phyloP scores from a whole-genome alignment of 2,888 invertebrate species.

The Abrostola tripartita region DNA sequence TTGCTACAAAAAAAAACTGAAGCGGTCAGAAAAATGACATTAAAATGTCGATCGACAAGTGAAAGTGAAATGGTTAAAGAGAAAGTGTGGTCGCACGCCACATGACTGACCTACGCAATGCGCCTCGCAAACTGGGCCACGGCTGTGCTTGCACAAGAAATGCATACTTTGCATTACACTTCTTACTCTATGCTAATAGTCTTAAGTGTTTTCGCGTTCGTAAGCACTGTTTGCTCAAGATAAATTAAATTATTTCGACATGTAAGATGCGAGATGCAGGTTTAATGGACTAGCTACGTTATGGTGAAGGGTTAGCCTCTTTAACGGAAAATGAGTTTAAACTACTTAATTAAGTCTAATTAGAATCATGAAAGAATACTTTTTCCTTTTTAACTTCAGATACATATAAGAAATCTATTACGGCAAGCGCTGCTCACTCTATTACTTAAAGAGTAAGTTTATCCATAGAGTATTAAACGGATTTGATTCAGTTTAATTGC shows the following conservation, averaged over 20 bases:
- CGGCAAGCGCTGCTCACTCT: too few species aligned
- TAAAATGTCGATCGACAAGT: slow-evolving; percentile 60
- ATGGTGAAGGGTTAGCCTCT: not conserved
- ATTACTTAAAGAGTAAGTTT: too few species aligned
- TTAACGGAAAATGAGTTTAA: too few species aligned
- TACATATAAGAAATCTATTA: too few species aligned
- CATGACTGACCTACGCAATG: slow-evolving; percentile 84
- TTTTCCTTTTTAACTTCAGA: too few species aligned
- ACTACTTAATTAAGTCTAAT: too few species aligned
- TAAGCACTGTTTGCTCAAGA: slow-evolving; percentile 52
- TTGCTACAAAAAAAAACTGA: slow-evolving; percentile 9
- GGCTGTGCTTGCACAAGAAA: slow-evolving; percentile 71
- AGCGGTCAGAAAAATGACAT: slow-evolving; percentile 38
- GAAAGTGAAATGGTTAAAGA: slow-evolving; percentile 79
- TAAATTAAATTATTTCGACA: slow-evolving; percentile 49
- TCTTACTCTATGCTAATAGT: slow-evolving; percentile 55
- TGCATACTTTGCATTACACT: slow-evolving; percentile 64
- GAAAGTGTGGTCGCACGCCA: slow-evolving; percentile 76
- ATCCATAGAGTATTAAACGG: too few species aligned
- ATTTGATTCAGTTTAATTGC: too few species aligned
- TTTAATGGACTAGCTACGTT: slow-evolving; percentile 20
- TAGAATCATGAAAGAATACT: too few species aligned
- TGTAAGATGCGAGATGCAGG: slow-evolving; percentile 23
- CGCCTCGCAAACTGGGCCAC: slow-evolving; percentile 76
- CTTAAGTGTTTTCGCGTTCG: slow-evolving; percentile 49